Evolutionary conservation across 2,113 vertebrate species (phyloP).

Genomic region (Falcunculus frontatus): DNA sequence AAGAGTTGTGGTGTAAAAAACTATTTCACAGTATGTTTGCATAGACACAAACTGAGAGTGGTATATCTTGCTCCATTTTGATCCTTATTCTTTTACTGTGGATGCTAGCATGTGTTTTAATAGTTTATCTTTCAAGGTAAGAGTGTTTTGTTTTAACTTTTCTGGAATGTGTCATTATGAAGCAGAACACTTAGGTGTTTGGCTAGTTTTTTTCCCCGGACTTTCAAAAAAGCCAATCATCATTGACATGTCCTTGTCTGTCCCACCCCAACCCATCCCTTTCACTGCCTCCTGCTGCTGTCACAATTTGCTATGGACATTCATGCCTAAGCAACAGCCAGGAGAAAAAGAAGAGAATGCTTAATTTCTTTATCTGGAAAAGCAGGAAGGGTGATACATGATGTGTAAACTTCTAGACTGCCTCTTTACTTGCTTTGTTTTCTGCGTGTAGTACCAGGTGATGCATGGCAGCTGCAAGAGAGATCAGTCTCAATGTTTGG

Average conservation of each 20-base stretch:
- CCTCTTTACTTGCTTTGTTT: neutral
- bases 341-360: neutral
- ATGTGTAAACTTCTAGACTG: neutral
- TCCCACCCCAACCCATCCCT: fast-evolving
- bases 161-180: neutral
- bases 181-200: neutral
- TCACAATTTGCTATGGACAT: neutral
- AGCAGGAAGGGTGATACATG: neutral
- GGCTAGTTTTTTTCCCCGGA: neutral
- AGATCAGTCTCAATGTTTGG: neutral
- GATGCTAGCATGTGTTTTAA: neutral
- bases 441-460: neutral
- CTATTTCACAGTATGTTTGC: neutral
- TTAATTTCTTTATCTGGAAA: neutral
- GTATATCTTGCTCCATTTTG: neutral
- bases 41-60: neutral
- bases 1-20: neutral
- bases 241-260: fast-evolving
- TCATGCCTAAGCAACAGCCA: neutral
- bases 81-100: neutral
- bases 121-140: neutral
- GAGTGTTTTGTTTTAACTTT: neutral
- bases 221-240: neutral
- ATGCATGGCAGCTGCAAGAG: neutral
- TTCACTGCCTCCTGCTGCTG: neutral